Conservation (phyloP, 2,113 vertebrate species). For the Strix uralensis region DNA sequence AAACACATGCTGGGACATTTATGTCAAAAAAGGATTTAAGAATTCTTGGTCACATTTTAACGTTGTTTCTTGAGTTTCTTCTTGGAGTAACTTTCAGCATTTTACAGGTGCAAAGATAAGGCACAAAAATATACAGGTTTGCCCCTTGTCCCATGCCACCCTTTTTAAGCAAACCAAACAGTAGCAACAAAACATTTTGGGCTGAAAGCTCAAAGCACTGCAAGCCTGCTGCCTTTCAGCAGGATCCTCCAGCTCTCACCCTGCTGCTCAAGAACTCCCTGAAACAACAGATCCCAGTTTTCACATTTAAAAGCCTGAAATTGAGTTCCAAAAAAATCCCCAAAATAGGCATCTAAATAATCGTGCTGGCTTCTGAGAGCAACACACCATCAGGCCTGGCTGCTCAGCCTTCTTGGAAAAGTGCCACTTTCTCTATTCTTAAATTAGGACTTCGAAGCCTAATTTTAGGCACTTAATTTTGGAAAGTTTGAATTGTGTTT, state of each 20-base stretch:
- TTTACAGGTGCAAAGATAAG: neutral
- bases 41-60: neutral
- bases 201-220: neutral
- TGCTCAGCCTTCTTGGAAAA: slow-evolving; percentile 13
- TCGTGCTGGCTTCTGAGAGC: neutral
- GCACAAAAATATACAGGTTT: neutral
- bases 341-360: slow-evolving; percentile 46
- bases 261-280: neutral
- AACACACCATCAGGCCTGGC: neutral
- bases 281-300: neutral
- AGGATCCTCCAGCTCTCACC: neutral
- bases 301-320: neutral
- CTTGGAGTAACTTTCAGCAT: neutral
- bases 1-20: neutral
- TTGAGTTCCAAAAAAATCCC: neutral
- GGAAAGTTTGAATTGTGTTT: slow-evolving; percentile 18
- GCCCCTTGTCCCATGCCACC: neutral
- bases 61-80: neutral
- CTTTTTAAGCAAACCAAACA: neutral
- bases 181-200: neutral
- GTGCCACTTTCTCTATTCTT: slow-evolving; percentile 3
- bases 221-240: neutral
- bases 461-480: slow-evolving; percentile 35
- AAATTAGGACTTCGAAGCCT: neutral
- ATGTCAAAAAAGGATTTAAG: neutral